Conservation (phyloP, 2,888 invertebrate species). For the Thymelicus lineola region DNA sequence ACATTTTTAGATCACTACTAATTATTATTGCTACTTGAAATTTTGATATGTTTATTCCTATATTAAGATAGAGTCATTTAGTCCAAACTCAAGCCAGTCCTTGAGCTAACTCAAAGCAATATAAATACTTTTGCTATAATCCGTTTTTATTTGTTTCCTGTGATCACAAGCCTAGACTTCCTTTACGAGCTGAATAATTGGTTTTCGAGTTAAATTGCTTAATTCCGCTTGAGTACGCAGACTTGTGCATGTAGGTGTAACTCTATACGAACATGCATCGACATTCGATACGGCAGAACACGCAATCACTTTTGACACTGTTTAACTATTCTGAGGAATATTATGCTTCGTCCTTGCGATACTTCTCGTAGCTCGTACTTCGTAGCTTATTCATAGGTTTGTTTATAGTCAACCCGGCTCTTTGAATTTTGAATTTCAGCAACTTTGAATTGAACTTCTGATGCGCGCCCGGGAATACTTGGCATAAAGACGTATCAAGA, state of each 20-base stretch:
- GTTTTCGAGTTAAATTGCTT: constrained; percentile 67
- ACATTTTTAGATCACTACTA: no score
- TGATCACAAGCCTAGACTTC: constrained; percentile 44
- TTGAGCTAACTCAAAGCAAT: neutral
- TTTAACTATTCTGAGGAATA: constrained; percentile 27
- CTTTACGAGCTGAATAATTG: constrained; percentile 42
- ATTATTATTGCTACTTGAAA: no score
- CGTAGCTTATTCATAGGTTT: neutral
- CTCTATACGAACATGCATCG: constrained; percentile 70
- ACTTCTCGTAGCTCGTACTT: neutral
- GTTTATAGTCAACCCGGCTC: neutral
- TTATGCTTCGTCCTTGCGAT: constrained; percentile 30
- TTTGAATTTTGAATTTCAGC: no score
- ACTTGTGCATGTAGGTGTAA: constrained; percentile 62
- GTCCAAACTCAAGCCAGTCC: no score
- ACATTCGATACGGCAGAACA: constrained; percentile 65
- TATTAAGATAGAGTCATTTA: no score
- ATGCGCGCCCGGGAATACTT: no score
- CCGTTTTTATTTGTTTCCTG: constrained; percentile 45
- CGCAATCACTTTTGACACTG: constrained; percentile 57
- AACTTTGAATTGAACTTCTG: no score
- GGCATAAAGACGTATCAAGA: no score
- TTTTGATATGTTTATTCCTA: no score
- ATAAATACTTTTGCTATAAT: neutral
- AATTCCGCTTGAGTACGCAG: constrained; percentile 63